phyloP scores from a whole-genome alignment of 2,888 invertebrate genomes.

The Lydus trimaculatus region DNA sequence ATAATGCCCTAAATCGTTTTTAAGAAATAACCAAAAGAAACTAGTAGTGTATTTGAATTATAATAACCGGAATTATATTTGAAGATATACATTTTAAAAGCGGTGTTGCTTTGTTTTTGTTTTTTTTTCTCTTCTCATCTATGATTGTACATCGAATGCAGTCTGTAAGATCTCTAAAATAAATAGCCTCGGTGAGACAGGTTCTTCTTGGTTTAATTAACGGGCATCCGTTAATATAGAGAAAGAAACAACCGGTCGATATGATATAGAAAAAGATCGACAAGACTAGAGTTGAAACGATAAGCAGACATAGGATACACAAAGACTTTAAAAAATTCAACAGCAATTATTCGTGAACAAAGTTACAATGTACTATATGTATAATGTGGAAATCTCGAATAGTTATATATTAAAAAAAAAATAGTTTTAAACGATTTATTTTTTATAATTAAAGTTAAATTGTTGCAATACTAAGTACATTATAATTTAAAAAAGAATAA shows the following conservation, averaged over 20 bases:
- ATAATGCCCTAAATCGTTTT: constrained; percentile 41
- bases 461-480: not conserved
- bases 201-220: constrained; percentile 53
- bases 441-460: not conserved
- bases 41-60: not conserved
- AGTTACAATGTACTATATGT: not conserved
- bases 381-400: not conserved
- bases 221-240: constrained; percentile 52
- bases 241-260: constrained; percentile 25
- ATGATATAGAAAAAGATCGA: constrained; percentile 34
- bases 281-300: constrained; percentile 39
- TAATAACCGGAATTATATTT: constrained; percentile 4
- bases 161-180: constrained; percentile 49
- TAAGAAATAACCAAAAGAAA: constrained; percentile 21
- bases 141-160: constrained; percentile 31
- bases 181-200: constrained; percentile 49
- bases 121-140: constrained; percentile 1
- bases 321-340: constrained; percentile 30
- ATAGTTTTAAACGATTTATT: not conserved
- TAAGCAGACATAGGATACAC: constrained; percentile 43
- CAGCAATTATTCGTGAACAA: constrained; percentile 16
- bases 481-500: constrained; percentile 3
- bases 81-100: constrained; percentile 14
- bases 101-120: constrained; percentile 20
- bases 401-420: not conserved